Evolutionary conservation across 1,140 invertebrate genomes (phyloP).

Genomic region (Potamilus streckersoni): DNA sequence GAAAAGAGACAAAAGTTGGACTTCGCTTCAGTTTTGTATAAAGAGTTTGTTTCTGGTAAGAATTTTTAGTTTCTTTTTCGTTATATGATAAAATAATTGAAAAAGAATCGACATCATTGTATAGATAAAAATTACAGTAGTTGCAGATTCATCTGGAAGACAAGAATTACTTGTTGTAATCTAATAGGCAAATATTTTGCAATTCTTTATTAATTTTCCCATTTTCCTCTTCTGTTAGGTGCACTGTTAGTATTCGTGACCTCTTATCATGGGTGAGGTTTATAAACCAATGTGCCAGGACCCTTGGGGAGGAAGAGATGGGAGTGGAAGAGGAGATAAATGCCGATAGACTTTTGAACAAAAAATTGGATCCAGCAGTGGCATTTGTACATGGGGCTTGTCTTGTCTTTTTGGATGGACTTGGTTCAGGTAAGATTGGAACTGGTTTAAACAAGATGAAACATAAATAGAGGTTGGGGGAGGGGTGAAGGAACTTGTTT

Average conservation of each 20-base stretch:
- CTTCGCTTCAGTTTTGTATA: too few relatives aligned
- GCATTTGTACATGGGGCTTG: constrained; percentile 88
- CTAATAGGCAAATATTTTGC: too few relatives aligned
- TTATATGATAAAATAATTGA: too few relatives aligned
- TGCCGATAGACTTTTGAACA: constrained; percentile 11
- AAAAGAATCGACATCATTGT: too few relatives aligned
- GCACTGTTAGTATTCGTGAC: constrained; percentile 88
- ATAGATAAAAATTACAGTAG: too few relatives aligned
- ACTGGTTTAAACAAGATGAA: neutral
- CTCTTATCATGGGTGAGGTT: constrained; percentile 93
- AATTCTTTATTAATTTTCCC: too few relatives aligned
- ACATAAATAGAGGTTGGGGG: neutral
- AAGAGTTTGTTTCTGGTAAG: too few relatives aligned
- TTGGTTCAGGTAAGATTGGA: constrained; percentile 73
- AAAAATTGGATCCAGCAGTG: constrained; percentile 47
- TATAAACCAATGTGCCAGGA: constrained; percentile 73
- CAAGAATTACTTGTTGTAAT: too few relatives aligned
- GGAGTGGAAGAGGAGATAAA: constrained; percentile 30
- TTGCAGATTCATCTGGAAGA: too few relatives aligned
- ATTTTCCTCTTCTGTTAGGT: constrained; percentile 48
- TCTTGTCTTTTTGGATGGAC: constrained; percentile 90
- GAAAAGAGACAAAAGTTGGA: too few relatives aligned
- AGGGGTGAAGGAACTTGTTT: neutral
- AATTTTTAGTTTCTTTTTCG: too few relatives aligned
- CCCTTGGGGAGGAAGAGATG: constrained; percentile 26